Percentiles rank a stretch among this genome's conserved stretches.
Evolutionary conservation across 2,113 vertebrate genomes (phyloP).

Genomic region (Polypterus bichir): DNA sequence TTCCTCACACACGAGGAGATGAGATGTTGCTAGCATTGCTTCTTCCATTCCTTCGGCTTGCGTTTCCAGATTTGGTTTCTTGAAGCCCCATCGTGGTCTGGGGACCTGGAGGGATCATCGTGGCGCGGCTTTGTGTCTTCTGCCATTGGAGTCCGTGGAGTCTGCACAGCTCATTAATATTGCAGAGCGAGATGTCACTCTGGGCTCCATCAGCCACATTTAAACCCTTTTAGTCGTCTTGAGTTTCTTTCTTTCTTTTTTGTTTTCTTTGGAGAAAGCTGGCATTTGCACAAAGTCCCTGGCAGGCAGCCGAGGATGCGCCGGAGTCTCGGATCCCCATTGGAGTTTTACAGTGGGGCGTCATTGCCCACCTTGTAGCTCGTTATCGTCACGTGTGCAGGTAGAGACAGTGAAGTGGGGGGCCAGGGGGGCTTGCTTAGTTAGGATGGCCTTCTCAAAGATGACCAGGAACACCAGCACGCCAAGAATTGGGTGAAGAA

Average conservation of each 20-base stretch:
- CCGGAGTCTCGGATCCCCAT: not conserved
- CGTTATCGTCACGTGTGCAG: too few relatives aligned
- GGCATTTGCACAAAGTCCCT: not conserved
- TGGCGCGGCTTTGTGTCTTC: not conserved
- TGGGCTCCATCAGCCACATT: not conserved
- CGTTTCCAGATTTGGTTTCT: not conserved
- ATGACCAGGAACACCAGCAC: too few relatives aligned
- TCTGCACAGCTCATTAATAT: conserved; percentile 6
- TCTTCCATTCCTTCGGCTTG: too few relatives aligned
- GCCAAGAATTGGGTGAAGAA: too few relatives aligned
- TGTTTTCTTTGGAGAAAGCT: conserved; percentile 1
- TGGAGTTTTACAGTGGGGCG: too few relatives aligned
- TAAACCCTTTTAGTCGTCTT: not conserved
- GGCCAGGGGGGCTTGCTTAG: too few relatives aligned
- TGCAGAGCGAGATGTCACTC: not conserved
- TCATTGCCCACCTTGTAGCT: too few relatives aligned
- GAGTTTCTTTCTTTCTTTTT: not conserved
- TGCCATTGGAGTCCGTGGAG: not conserved
- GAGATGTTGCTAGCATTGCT: not conserved
- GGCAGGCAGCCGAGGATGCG: not conserved
- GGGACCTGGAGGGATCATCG: not conserved
- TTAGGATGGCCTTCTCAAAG: too few relatives aligned
- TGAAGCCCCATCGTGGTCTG: too few relatives aligned
- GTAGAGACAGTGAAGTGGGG: too few relatives aligned
- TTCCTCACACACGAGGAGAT: not conserved